Conservation (phyloP, 2,113 vertebrate species). For the Paratilapia polleni region DNA sequence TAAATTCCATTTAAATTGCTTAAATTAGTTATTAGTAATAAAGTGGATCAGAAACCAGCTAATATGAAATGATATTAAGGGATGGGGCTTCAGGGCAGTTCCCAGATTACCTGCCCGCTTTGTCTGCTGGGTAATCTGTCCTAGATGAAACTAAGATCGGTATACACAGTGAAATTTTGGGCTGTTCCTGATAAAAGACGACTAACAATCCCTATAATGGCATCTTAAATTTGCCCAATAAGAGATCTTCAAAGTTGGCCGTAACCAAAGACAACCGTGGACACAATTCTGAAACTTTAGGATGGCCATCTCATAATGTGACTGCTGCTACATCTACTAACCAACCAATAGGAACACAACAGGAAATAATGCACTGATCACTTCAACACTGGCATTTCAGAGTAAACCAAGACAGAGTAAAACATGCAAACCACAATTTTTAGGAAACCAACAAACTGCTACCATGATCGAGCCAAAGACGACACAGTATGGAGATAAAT, state of each 20-base stretch:
- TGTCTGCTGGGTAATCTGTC: too few species aligned
- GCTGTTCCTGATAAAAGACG: too few species aligned
- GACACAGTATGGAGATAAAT: neutral
- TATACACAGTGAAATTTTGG: too few species aligned
- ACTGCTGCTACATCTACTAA: neutral
- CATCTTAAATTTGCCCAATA: too few species aligned
- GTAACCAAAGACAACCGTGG: neutral
- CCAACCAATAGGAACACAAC: accelerated
- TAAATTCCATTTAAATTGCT: accelerated
- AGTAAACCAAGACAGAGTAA: neutral
- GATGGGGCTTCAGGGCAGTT: too few species aligned
- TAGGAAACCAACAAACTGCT: neutral
- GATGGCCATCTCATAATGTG: neutral
- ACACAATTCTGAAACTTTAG: accelerated
- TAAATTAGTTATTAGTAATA: neutral
- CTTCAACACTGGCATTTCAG: accelerated
- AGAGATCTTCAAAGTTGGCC: too few species aligned
- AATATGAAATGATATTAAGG: too few species aligned
- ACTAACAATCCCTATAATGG: too few species aligned
- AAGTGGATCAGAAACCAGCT: neutral
- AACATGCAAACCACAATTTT: neutral
- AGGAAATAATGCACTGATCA: accelerated
- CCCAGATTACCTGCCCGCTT: too few species aligned
- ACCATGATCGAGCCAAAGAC: too few species aligned
- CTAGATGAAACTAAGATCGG: too few species aligned